phyloP scores from a whole-genome alignment of 2,888 invertebrate species.

The Homarus gammarus region DNA sequence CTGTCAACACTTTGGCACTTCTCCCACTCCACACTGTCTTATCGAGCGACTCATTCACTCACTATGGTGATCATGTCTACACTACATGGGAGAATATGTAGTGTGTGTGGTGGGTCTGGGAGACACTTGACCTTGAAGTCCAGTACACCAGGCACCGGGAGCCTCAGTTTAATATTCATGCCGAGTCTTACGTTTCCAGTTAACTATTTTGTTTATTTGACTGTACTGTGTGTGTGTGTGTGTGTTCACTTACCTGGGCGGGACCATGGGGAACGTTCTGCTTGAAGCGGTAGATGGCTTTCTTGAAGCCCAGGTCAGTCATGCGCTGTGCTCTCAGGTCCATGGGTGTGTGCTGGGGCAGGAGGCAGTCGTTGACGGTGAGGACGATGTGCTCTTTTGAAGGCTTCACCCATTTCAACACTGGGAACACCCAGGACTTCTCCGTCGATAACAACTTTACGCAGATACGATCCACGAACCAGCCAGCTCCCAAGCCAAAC shows the following conservation, averaged over 20 bases:
- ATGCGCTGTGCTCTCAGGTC: constrained; percentile 54
- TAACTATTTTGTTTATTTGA: no score
- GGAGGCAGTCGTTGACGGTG: constrained; percentile 79
- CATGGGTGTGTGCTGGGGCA: constrained; percentile 78
- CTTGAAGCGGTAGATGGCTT: constrained; percentile 48
- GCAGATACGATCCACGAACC: constrained; percentile 78
- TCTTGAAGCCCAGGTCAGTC: constrained; percentile 47
- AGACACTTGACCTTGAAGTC: no score
- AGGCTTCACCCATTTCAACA: constrained; percentile 79
- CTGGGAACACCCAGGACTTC: constrained; percentile 77
- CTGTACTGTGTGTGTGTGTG: neutral
- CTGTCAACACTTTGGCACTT: no score
- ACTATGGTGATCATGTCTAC: no score
- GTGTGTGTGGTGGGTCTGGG: no score
- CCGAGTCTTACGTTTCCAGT: no score
- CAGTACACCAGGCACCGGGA: no score
- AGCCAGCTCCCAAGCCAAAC: constrained; percentile 78
- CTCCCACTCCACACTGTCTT: no score
- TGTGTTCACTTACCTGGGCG: constrained; percentile 61
- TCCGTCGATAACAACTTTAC: constrained; percentile 71
- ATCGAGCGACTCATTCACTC: no score
- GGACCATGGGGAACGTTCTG: constrained; percentile 51
- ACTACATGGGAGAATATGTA: no score
- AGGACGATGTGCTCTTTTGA: constrained; percentile 78
- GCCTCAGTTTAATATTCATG: no score